Evolutionary conservation across 2,797 vertebrate genomes (phyloP), one percentile per base, ranked within the genome.

Genomic region (Lycodopsis pacificus): DNA sequence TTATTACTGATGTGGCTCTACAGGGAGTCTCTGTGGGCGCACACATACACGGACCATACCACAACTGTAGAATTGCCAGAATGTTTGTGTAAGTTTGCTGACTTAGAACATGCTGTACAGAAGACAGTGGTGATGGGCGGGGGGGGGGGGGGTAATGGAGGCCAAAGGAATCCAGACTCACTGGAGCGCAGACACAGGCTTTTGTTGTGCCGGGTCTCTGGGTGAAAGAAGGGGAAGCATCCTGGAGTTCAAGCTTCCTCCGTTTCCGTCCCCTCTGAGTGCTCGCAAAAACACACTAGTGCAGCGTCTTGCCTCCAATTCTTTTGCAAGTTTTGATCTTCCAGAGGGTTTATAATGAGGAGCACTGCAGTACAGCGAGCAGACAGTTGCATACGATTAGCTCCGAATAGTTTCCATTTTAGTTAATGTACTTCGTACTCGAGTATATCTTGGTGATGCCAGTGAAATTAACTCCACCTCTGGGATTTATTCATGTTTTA

Each of bases 181-280:
- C 57, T 92, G 86, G 89, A 94, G 86, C 86, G 83, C 79, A 91
- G 88, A 79, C 87, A 70, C 79, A 83, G 77, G 78, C 77, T 86
- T 81, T 89, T 79, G 66, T 65, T 80, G 82, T 61, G 54, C 27
- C 38, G 51, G n/a, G 71, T 86, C 83, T 81, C 65, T 46, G 67
- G 73, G 72, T 65, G 79, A 71, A 61, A 74, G 76, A 65, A 34
- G 66, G 30, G 34, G 68, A 66, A 76, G 25, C 64, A 46, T 80
- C 74, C 73, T 27, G 49, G 66, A 76, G 72, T 71, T 77, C 65
- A 69, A 51, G 42, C 80, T 25, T 58, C 27, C 22, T 65, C 10
- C 65, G 34, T 51, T 71, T 44, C 66, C 54, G 51, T 49, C 73
- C 51, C 44, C 25, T 67, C 34, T 56, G 62, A 54, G 64, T 34